These are phyloP conservation scores for Bovichtus diacanthus DNA, from an alignment of 2,797 vertebrate genomes.

Conservation along the genomic window DNA sequence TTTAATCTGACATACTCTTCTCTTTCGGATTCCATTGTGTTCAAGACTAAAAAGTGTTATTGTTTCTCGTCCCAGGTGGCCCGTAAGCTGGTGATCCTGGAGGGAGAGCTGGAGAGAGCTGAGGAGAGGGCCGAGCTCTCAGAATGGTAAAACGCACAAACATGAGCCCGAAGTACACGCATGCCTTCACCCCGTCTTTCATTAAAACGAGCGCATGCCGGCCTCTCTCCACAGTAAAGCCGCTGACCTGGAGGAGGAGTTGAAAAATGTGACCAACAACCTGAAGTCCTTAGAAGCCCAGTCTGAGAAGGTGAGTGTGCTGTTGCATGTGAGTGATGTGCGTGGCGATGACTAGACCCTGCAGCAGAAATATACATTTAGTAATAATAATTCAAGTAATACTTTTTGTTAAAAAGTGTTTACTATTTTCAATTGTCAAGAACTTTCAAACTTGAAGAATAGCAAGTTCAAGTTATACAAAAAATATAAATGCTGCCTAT, in stretches of 20 bases:
- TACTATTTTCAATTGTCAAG: no score
- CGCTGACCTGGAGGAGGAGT: conserved; percentile 95
- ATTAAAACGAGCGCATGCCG: background rate
- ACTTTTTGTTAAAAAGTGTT: no score
- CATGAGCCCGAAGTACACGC: background rate
- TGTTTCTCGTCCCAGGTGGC: conserved; percentile 87
- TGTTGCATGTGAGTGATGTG: background rate
- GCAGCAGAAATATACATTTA: background rate
- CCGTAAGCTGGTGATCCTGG: conserved; percentile 97
- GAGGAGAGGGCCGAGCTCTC: conserved; percentile 97
- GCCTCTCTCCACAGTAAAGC: conserved; percentile 88
- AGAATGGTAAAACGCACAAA: conserved; percentile 88
- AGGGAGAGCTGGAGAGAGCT: conserved; percentile 96
- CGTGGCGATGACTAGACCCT: background rate
- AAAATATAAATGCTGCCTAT: no score
- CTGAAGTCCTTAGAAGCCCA: conserved; percentile 98
- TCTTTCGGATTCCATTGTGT: background rate
- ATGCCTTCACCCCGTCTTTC: fast-evolving
- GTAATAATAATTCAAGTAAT: no score
- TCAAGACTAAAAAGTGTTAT: background rate
- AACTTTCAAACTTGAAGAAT: no score
- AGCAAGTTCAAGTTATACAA: no score
- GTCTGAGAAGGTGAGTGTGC: conserved; percentile 91
- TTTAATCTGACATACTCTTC: background rate
- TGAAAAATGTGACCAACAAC: conserved; percentile 99